Percentiles rank a stretch among this genome's conserved stretches.
Conservation (phyloP, 2,888 invertebrate species). For the Flexamia atlantica region DNA sequence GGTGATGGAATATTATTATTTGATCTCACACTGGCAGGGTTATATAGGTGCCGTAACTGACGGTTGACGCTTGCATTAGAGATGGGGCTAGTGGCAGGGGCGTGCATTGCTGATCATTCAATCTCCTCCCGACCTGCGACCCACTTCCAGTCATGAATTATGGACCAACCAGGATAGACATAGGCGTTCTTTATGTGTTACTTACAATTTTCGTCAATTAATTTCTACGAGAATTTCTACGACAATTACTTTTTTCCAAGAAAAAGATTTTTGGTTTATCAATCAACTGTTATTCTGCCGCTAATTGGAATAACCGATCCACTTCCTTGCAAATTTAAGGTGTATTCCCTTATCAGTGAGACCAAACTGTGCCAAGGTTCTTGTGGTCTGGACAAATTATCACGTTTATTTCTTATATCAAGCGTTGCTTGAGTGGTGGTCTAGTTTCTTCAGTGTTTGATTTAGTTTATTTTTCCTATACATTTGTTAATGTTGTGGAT, state of each 20-base stretch:
- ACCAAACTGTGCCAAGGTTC: constrained; percentile 26
- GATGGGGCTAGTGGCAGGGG: background rate
- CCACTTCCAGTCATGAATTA: constrained; percentile 22
- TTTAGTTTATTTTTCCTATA: background rate
- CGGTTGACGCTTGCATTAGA: constrained; percentile 14
- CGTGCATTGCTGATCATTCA: constrained; percentile 37
- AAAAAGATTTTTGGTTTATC: background rate
- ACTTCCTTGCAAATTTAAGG: constrained; percentile 26
- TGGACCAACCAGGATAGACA: background rate
- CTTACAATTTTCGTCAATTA: no score
- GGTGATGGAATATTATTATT: no score
- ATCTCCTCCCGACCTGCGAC: constrained; percentile 22
- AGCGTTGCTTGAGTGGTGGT: background rate
- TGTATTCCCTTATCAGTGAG: constrained; percentile 19
- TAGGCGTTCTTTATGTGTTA: no score
- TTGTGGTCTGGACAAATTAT: constrained; percentile 35
- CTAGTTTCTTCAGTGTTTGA: background rate
- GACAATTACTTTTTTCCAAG: background rate
- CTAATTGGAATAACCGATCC: background rate
- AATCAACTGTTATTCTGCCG: background rate
- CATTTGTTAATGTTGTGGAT: background rate
- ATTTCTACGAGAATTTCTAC: no score
- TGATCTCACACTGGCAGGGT: no score
- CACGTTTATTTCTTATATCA: background rate
- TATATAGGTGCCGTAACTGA: background rate